Conservation (phyloP, 2,888 invertebrate genomes). For the Halocaridina rubra region DNA sequence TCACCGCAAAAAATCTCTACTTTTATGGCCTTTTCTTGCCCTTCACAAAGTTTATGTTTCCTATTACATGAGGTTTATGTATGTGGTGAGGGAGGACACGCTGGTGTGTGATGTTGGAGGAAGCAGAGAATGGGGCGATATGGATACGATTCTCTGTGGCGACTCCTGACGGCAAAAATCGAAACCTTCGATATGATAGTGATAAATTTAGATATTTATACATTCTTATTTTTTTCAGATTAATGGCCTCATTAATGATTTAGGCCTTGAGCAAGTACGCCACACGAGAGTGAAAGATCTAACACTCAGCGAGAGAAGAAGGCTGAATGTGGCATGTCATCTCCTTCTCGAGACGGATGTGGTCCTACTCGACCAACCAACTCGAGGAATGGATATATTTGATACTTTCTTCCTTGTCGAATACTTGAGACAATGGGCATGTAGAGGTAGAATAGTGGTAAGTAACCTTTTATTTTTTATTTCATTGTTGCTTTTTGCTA, state of each 20-base stretch:
- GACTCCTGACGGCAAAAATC: background rate
- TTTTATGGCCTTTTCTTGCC: too few species aligned
- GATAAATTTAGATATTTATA: background rate
- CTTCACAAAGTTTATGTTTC: too few species aligned
- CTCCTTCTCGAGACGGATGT: conserved; percentile 84
- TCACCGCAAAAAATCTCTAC: too few species aligned
- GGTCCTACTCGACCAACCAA: conserved; percentile 88
- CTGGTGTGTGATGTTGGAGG: too few species aligned
- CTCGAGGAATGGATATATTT: conserved; percentile 91
- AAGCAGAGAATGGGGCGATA: too few species aligned
- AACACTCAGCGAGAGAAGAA: conserved; percentile 87
- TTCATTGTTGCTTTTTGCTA: too few species aligned
- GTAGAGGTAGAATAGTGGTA: conserved; percentile 66
- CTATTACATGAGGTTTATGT: too few species aligned
- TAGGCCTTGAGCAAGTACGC: conserved; percentile 89
- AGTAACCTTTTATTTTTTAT: too few species aligned
- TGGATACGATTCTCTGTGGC: too few species aligned
- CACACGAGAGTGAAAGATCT: conserved; percentile 86
- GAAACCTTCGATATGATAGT: background rate
- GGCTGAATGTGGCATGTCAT: conserved; percentile 90
- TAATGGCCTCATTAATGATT: conserved; percentile 88
- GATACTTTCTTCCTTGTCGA: conserved; percentile 95
- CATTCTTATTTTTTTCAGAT: conserved; percentile 73
- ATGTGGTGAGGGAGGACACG: too few species aligned
- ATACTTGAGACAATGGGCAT: conserved; percentile 91